These are phyloP conservation scores for Microdon myrmicae DNA, from an alignment of 2,888 invertebrate species.

Conservation along the genomic window DNA sequence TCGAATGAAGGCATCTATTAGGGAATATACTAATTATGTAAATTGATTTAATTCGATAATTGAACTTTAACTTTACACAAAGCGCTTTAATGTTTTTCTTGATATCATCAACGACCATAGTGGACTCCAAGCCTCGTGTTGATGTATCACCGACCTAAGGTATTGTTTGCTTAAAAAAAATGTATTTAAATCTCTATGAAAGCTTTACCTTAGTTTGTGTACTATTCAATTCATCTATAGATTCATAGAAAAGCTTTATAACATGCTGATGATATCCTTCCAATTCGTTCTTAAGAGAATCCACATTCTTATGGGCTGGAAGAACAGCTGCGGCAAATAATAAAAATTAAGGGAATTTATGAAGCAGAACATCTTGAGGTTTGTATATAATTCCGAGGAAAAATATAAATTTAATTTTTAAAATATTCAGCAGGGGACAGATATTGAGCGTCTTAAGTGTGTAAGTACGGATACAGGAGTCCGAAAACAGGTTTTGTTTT, in stretches of 20 bases:
- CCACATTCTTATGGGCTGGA: constrained; percentile 10
- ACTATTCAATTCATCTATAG: background rate
- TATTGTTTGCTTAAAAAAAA: background rate
- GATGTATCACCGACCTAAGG: constrained; percentile 16
- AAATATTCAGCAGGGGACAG: too few relatives aligned
- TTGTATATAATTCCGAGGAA: too few relatives aligned
- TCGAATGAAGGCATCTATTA: background rate
- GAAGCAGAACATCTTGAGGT: too few relatives aligned
- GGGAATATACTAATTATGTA: too few relatives aligned
- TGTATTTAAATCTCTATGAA: background rate
- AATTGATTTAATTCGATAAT: background rate
- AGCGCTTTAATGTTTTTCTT: constrained; percentile 11
- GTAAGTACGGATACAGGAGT: too few relatives aligned
- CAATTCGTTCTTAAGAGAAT: constrained; percentile 3
- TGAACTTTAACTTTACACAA: constrained; percentile 6
- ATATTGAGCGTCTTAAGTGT: too few relatives aligned
- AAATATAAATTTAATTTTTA: too few relatives aligned
- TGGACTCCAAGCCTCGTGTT: background rate
- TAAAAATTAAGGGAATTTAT: background rate
- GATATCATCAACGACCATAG: constrained; percentile 3
- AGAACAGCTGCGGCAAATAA: background rate
- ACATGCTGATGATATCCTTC: background rate
- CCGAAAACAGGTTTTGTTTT: too few relatives aligned
- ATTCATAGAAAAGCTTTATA: background rate
- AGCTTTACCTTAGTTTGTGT: constrained; percentile 8